Evolutionary conservation across 2,113 vertebrate genomes (phyloP).

Genomic region (Stigmatopora argus): DNA sequence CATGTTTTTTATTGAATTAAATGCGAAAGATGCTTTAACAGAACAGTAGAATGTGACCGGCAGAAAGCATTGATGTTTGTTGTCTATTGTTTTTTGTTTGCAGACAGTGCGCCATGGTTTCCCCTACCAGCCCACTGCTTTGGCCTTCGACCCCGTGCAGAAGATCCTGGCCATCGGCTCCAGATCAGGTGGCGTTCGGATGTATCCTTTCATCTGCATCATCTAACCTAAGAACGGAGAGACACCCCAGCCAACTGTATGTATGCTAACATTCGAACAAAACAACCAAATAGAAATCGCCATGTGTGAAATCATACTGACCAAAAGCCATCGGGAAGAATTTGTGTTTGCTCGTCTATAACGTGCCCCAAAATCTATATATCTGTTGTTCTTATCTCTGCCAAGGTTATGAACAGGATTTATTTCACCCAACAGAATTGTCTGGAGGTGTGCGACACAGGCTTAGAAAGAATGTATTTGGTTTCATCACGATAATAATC

Average conservation of each 20-base stretch:
- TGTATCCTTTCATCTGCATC: conserved; percentile 85
- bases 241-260: conserved; percentile 5
- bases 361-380: neutral
- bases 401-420: neutral
- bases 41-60: neutral
- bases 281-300: conserved; percentile 4
- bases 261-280: neutral
- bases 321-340: neutral
- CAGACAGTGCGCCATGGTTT: conserved; percentile 97
- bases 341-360: neutral
- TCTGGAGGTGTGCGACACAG: neutral
- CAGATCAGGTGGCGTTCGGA: conserved; percentile 87
- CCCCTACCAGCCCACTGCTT: conserved; percentile 88
- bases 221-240: conserved; percentile 1
- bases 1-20: neutral
- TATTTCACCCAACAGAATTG: neutral
- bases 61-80: neutral
- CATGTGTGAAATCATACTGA: neutral
- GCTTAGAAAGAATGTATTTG: neutral
- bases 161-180: conserved; percentile 94
- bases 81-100: conserved; percentile 49
- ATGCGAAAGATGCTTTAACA: conserved; percentile 4
- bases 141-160: conserved; percentile 97
- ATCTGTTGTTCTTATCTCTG: neutral
- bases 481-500: neutral